Percentiles rank a stretch among this genome's conserved stretches.
These are phyloP conservation scores for Teleopsis dalmanni DNA, from an alignment of 1,140 invertebrate species.

Conservation along the genomic window DNA sequence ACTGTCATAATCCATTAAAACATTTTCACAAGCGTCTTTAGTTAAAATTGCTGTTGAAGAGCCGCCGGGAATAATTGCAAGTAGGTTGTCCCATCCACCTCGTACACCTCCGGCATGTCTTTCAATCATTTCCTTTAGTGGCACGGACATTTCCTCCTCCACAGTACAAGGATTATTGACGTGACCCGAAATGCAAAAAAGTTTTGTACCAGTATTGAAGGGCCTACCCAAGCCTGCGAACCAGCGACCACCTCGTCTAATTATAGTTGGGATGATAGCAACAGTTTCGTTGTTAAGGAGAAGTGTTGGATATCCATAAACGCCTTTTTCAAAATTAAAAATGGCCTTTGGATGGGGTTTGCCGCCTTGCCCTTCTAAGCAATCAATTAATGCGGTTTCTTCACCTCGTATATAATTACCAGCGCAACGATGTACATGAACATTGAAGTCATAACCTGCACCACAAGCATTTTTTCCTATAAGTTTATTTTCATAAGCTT, in stretches of 20 bases:
- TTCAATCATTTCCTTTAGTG: conserved; percentile 92
- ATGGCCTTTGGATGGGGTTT: conserved; percentile 98
- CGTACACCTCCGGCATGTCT: conserved; percentile 91
- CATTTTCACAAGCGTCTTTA: conserved; percentile 90
- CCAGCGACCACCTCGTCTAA: conserved; percentile 90
- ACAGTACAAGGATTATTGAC: conserved; percentile 98
- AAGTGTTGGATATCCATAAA: conserved; percentile 98
- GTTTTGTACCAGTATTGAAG: conserved; percentile 94
- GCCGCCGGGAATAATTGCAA: conserved; percentile 96
- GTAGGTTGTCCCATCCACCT: conserved; percentile 97
- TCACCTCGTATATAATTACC: conserved; percentile 99
- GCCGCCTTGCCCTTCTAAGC: conserved; percentile 96
- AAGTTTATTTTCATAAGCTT: conserved; percentile 93
- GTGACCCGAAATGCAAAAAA: conserved; percentile 98
- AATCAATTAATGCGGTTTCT: conserved; percentile 98
- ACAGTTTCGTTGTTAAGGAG: conserved; percentile 98
- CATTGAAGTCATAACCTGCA: conserved; percentile 96
- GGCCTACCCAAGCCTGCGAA: conserved; percentile 92
- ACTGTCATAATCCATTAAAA: conserved; percentile 97
- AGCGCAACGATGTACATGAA: conserved; percentile 91
- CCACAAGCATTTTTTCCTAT: conserved; percentile 97
- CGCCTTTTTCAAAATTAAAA: conserved; percentile 96
- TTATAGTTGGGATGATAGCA: conserved; percentile 96
- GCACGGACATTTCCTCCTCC: conserved; percentile 99
- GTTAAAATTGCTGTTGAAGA: conserved; percentile 98